These are phyloP conservation scores for Amazona finschi DNA, from an alignment of 2,797 vertebrate species.

Conservation along the genomic window DNA sequence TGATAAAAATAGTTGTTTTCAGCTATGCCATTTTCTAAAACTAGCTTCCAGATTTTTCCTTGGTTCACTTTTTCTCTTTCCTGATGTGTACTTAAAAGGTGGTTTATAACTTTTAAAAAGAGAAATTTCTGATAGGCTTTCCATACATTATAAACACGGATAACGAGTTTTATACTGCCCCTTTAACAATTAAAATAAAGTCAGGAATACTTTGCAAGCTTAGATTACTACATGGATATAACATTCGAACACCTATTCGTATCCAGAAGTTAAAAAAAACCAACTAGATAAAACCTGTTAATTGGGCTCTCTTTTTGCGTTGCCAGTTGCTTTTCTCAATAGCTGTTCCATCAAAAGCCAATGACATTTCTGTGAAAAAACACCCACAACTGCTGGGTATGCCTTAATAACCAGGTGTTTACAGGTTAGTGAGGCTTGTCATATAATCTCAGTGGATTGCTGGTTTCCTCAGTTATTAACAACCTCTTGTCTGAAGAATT, in stretches of 20 bases:
- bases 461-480: neutral
- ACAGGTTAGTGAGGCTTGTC: neutral
- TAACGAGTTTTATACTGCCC: neutral
- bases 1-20: neutral
- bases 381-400: neutral
- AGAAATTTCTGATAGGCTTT: neutral
- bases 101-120: neutral
- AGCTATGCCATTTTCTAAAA: neutral
- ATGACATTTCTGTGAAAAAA: neutral
- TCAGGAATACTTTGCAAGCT: neutral
- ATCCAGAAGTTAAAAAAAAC: neutral
- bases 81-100: neutral
- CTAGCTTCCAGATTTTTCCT: conserved; percentile 15
- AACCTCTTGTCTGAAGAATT: neutral
- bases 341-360: neutral
- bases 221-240: neutral
- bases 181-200: neutral
- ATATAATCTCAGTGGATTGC: neutral
- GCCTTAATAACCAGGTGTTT: neutral
- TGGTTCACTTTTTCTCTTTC: neutral
- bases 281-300: neutral
- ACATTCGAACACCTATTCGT: neutral
- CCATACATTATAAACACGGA: neutral
- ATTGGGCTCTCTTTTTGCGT: neutral
- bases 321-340: neutral